Evolutionary conservation across 2,797 vertebrate species (phyloP), one percentile per base, ranked within the genome.

Genomic region (Macroramphosus scolopax): DNA sequence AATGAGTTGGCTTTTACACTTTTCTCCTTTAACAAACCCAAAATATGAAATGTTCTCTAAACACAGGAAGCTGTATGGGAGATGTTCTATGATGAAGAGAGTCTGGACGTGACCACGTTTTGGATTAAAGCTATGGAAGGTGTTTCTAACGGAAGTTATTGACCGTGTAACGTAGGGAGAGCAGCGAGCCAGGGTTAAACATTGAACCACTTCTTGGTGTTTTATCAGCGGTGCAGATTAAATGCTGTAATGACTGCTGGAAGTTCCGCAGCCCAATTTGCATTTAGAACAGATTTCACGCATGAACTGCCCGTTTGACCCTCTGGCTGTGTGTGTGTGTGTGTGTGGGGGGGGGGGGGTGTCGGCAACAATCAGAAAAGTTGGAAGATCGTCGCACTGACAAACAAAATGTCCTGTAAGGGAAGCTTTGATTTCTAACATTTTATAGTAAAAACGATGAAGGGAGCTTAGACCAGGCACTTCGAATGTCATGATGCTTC

Each of bases 211-310:
- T 40, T 20, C 5, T 17, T 39, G 15, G 8, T 26, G 20, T 51
- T 64, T 63, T 38, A 51, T 64, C 45, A n/a, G n/a, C 35, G 30
- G 9, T 0, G 9, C 24, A 16, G 56, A 60, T 68, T 51, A 51
- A 33, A 61, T 24, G 63, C 56, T 69, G 33, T 8, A 50, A 51
- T 62, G 39, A 42, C 17, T 17, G 13, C 20, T 32, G 29, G 43
- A 45, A 44, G n/a, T 17, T 38, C 50, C 65, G 45, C 54, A 11
- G 18, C 12, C 15, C 2, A 4, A 62, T 79, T 63, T 74, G 43
- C 69, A 64, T 67, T 47, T 50, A 43, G 51, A 71, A 56, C 46
- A 76, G 26, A 58, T 57, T 70, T 63, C 55, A 75, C 47, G 52
- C 64, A 54, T 55, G 34, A 33, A 15, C 1, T 17, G 45, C 52